These are phyloP conservation scores for Nemurella pictetii DNA, from an alignment of 2,888 invertebrate species.

Conservation along the genomic window DNA sequence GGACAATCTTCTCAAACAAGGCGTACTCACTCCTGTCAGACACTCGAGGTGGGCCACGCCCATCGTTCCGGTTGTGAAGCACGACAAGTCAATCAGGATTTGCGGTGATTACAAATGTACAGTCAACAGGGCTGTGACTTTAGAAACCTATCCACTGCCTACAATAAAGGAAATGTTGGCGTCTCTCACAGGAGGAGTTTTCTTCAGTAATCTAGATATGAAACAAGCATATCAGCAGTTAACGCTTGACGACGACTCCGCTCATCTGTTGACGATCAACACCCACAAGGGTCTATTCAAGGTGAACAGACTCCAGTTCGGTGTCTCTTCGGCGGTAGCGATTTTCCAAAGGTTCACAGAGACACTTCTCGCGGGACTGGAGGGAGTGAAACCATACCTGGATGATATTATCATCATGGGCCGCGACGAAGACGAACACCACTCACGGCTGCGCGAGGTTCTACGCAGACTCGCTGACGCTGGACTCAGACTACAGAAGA, in stretches of 20 bases:
- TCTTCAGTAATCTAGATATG: conserved; percentile 36
- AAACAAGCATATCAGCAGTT: conserved; percentile 23
- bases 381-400: conserved; percentile 34
- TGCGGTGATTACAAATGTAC: conserved; percentile 42
- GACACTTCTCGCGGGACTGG: conserved; percentile 34
- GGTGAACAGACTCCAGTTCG: conserved; percentile 40
- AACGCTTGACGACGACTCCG: conserved; percentile 15
- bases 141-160: conserved; percentile 39
- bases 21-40: background rate
- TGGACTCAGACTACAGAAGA: no score
- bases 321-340: conserved; percentile 31
- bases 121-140: conserved; percentile 33
- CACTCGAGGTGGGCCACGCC: conserved; percentile 38
- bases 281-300: conserved; percentile 29
- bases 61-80: conserved; percentile 36
- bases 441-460: background rate
- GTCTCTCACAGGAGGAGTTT: conserved; percentile 33
- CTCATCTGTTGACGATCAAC: conserved; percentile 2
- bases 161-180: conserved; percentile 36
- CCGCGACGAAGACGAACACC: background rate
- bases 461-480: background rate
- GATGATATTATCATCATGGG: conserved; percentile 40
- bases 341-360: conserved; percentile 42
- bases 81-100: conserved; percentile 36
- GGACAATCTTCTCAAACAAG: conserved; percentile 37